These are phyloP conservation scores for Bombus breviceps DNA, from an alignment of 1,140 invertebrate genomes.

Conservation along the genomic window DNA sequence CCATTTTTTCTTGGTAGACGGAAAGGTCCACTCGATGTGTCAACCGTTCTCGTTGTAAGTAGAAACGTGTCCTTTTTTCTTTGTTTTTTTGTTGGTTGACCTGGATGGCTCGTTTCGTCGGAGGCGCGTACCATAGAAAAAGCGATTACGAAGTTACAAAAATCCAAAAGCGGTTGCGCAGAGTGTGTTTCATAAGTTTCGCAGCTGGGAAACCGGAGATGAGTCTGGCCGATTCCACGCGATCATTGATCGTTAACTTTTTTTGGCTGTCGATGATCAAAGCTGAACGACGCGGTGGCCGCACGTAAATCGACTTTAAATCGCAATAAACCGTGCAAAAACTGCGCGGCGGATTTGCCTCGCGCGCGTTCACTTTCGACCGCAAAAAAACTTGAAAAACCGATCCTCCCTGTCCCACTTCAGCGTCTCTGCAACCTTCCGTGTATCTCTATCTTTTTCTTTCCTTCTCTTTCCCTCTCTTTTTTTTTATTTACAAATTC, in stretches of 20 bases:
- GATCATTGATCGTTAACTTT: conserved; percentile 53
- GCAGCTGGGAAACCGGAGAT: conserved; percentile 2
- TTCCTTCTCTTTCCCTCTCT: no score
- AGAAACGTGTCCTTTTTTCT: background rate
- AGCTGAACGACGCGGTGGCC: conserved; percentile 38
- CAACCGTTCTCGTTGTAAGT: background rate
- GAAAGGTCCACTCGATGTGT: background rate
- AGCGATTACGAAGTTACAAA: background rate
- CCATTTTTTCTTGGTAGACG: background rate
- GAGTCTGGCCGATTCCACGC: conserved; percentile 22
- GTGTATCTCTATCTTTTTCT: background rate
- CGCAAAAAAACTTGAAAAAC: conserved; percentile 28
- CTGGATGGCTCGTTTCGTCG: background rate
- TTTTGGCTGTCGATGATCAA: conserved; percentile 46
- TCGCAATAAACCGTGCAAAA: conserved; percentile 47
- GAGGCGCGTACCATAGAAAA: background rate
- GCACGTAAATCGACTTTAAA: conserved; percentile 53
- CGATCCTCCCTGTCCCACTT: conserved; percentile 19
- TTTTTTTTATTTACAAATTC: background rate
- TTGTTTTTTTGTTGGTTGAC: no score
- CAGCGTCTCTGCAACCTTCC: background rate
- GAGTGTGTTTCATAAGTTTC: background rate
- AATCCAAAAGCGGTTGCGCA: background rate
- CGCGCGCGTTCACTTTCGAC: conserved; percentile 43
- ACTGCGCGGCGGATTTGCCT: conserved; percentile 37